Evolutionary conservation across 2,797 vertebrate genomes (phyloP).

Genomic region (Nothura maculosa): DNA sequence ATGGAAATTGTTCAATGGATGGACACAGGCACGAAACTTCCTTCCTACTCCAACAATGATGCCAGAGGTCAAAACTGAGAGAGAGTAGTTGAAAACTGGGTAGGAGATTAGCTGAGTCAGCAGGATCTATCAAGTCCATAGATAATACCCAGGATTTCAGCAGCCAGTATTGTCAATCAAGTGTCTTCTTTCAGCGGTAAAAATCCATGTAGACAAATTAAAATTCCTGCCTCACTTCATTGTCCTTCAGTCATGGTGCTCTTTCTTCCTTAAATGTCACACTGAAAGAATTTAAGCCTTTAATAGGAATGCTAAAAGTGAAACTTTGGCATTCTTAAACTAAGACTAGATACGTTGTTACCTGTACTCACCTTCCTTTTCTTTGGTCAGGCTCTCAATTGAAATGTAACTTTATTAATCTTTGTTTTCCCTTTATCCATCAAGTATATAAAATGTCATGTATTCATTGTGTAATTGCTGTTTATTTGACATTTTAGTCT

Average conservation of each 20-base stretch:
- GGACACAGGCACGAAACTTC: neutral
- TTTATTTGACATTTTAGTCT: conserved; percentile 52
- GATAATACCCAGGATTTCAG: neutral
- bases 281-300: neutral
- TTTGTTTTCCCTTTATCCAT: neutral
- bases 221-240: neutral
- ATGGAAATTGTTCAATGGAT: neutral
- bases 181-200: neutral
- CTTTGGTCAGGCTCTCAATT: neutral
- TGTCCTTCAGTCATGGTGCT: neutral
- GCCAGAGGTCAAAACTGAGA: neutral
- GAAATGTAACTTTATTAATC: conserved; percentile 1
- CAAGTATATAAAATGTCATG: conserved; percentile 44
- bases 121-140: neutral
- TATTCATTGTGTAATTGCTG: conserved; percentile 45
- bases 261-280: conserved; percentile 9
- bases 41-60: neutral
- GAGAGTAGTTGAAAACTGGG: neutral
- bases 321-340: neutral
- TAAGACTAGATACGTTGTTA: neutral
- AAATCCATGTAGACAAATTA: neutral
- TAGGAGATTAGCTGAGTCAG: neutral
- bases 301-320: neutral
- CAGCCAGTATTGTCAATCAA: neutral
- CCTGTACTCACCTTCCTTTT: neutral